phyloP scores from a whole-genome alignment of 2,797 vertebrate genomes.

The Prionace glauca region DNA sequence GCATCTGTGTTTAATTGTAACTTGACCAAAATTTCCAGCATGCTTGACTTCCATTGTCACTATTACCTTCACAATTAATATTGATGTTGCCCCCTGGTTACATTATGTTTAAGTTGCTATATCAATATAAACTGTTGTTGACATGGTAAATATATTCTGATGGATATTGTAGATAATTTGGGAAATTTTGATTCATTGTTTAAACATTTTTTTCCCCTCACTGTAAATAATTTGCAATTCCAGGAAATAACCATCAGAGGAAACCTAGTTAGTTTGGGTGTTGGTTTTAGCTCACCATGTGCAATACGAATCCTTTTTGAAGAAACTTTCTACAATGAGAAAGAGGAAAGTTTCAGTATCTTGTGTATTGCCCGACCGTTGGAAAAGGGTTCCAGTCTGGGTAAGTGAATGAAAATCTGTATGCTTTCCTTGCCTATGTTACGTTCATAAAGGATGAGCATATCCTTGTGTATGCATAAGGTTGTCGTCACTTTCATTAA shows the following conservation, averaged over 20 bases:
- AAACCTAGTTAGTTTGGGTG: conserved; percentile 73
- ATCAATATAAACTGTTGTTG: background rate
- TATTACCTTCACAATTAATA: too few species aligned
- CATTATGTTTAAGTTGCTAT: background rate
- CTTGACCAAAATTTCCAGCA: too few species aligned
- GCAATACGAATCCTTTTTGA: conserved; percentile 86
- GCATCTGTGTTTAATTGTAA: too few species aligned
- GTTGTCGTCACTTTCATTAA: background rate
- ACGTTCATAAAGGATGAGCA: background rate
- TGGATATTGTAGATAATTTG: background rate
- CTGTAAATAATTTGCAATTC: conserved; percentile 40
- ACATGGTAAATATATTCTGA: background rate
- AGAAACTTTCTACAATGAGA: conserved; percentile 95
- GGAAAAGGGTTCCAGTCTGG: conserved; percentile 59
- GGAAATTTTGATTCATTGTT: background rate
- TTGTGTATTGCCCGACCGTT: conserved; percentile 76
- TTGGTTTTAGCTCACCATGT: conserved; percentile 60
- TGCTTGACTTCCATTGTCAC: too few species aligned
- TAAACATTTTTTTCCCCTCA: background rate
- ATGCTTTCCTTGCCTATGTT: background rate
- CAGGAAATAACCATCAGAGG: conserved; percentile 81
- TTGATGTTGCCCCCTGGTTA: too few species aligned
- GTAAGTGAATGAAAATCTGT: conserved; percentile 47
- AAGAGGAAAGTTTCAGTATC: conserved; percentile 90
- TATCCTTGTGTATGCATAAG: background rate